phyloP scores from a whole-genome alignment of 2,888 invertebrate species.

The Ptilodon capucinus region DNA sequence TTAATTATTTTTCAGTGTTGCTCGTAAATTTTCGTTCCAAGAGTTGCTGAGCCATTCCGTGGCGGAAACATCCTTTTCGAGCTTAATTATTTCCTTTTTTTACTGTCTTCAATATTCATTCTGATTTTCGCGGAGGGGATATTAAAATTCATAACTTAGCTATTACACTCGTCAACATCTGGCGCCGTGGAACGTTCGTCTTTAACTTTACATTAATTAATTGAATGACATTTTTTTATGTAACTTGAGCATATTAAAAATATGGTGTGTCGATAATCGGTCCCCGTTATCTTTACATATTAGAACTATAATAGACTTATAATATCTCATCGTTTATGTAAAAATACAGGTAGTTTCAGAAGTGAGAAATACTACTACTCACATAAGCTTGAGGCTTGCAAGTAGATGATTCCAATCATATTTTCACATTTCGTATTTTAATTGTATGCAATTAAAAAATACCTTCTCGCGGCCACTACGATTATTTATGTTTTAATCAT shows the following conservation, averaged over 20 bases:
- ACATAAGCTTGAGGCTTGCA: too few species aligned
- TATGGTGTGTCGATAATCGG: too few species aligned
- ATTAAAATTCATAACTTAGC: slow-evolving; percentile 77
- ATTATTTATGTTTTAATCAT: too few species aligned
- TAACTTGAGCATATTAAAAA: slow-evolving; percentile 8
- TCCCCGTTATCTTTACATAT: too few species aligned
- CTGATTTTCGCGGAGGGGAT: slow-evolving; percentile 65
- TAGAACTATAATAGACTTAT: too few species aligned
- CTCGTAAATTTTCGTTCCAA: slow-evolving; percentile 56
- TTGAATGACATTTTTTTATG: slow-evolving; percentile 47
- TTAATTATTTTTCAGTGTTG: slow-evolving; percentile 68
- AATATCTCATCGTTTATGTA: too few species aligned
- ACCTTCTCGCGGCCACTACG: too few species aligned
- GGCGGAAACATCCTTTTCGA: slow-evolving; percentile 62
- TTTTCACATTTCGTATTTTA: too few species aligned
- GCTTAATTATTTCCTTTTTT: slow-evolving; percentile 71
- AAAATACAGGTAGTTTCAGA: too few species aligned
- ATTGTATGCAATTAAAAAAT: too few species aligned
- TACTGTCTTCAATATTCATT: slow-evolving; percentile 73
- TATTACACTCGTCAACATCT: slow-evolving; percentile 75
- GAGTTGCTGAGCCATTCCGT: slow-evolving; percentile 59
- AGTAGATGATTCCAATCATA: too few species aligned
- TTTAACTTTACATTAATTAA: slow-evolving; percentile 67
- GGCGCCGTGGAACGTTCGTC: slow-evolving; percentile 66
- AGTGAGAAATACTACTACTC: too few species aligned